Evolutionary conservation across 2,888 invertebrate genomes (phyloP), one percentile per base, ranked within the genome.

Genomic region (Steinernema scapterisci): DNA sequence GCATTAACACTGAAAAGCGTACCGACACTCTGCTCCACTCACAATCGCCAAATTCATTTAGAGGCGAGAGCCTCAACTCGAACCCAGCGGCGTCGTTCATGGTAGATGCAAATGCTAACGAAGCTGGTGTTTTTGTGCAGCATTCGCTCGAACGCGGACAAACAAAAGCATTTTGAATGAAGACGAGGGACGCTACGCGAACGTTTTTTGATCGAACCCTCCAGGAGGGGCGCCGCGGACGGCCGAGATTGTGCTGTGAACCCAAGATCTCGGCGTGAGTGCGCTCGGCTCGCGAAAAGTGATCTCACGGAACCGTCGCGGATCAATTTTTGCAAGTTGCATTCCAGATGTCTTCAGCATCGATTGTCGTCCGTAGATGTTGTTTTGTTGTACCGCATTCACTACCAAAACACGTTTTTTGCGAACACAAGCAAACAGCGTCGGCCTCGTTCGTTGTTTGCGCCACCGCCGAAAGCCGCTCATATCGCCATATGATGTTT

Each of bases 341-440:
- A 63, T 63, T 38, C 63, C 31, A 63, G 63, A 63, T 63, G 63
- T 63, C 27, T 38, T 38, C 23, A 16, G 31, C 63, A 63, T 63
- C 31, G 63, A 63, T 63, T 27, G 63, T 5, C 25, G 31, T 48
- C 48, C 31, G 63, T 54, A 21, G 54, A 54, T 19, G 63, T 27
- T 27, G 63, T 63, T 63, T 63, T 63, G 63, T 63, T 63, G 63
- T 63, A 63, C 63, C 63, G 16, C 63, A 63, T 38, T 38, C 63
- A 27, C 31, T 63, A 63, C 63, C 63, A 63, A 63, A 63, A 63
- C 63, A 63, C 63, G 63, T 63, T 63, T n/a, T 48, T 63, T 63
- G 25, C 63, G 23, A 27, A 25, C 27, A 6, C 31, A n/a, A 63
- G 63, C 27, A 63, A 63, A 63, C 63, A 63, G 27, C 21, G 31